A percentile compares a stretch with the other conserved stretches of the same genome.
phyloP scores from a whole-genome alignment of 2,888 invertebrate genomes.

The Stomorhina lunata region DNA sequence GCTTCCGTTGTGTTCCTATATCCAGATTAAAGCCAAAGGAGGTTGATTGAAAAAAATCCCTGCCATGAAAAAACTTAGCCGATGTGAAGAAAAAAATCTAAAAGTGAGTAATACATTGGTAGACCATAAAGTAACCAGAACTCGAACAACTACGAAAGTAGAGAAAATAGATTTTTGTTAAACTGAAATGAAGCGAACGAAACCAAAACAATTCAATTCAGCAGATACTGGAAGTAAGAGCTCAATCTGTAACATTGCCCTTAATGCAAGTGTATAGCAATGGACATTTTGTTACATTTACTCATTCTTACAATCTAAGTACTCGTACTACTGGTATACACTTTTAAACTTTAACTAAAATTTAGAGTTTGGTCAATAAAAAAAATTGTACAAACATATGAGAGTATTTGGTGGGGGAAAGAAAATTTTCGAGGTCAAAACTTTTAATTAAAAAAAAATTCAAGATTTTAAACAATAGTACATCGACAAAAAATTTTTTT shows the following conservation, averaged over 20 bases:
- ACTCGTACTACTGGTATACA: too few species aligned
- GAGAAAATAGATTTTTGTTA: background rate
- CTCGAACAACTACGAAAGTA: slow-evolving; percentile 12
- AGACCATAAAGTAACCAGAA: slow-evolving; percentile 55
- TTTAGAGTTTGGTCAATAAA: slow-evolving; percentile 51
- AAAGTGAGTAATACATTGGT: slow-evolving; percentile 54
- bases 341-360: slow-evolving; percentile 59
- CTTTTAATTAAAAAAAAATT: background rate
- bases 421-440: background rate
- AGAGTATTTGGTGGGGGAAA: background rate
- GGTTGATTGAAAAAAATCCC: slow-evolving; percentile 57
- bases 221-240: background rate
- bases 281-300: background rate
- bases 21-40: slow-evolving; percentile 41
- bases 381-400: background rate
- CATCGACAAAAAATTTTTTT: too few species aligned
- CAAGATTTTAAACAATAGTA: too few species aligned
- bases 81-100: background rate
- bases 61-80: background rate
- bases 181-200: slow-evolving; percentile 55
- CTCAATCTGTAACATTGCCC: background rate
- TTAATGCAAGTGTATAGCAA: background rate
- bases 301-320: too few species aligned
- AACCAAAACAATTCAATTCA: slow-evolving; percentile 62
- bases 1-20: background rate